Percentiles rank a stretch among this genome's conserved stretches.
Conservation (phyloP, 2,888 invertebrate genomes). For the Acanthosepion esculentum region DNA sequence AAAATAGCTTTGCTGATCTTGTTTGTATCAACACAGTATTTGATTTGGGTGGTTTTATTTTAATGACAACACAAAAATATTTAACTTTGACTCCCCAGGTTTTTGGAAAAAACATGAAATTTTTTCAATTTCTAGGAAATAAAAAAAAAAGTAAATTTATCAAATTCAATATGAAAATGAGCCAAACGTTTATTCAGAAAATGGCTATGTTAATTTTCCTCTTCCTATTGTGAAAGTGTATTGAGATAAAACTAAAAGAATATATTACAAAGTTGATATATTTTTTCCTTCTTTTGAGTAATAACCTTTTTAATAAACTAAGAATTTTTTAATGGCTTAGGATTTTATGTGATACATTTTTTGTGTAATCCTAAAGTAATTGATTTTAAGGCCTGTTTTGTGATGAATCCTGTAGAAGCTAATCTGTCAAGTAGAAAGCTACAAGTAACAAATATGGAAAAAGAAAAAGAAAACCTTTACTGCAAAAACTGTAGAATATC, state of each 20-base stretch:
- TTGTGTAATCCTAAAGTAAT: not conserved
- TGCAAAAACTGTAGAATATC: not conserved
- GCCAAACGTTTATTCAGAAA: not conserved
- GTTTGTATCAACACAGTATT: conserved; percentile 33
- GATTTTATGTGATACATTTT: not conserved
- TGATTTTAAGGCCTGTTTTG: conserved; percentile 33
- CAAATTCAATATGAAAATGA: not conserved
- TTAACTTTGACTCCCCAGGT: not conserved
- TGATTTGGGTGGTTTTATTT: conserved; percentile 4
- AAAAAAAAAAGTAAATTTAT: not conserved
- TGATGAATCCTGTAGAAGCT: not conserved
- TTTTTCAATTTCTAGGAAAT: not conserved
- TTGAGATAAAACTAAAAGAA: not conserved
- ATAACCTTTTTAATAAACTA: not conserved
- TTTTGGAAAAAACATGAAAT: not conserved
- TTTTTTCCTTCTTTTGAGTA: not conserved
- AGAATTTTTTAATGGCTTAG: not conserved
- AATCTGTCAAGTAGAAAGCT: not conserved
- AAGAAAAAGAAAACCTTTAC: not conserved
- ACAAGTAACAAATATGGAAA: not conserved
- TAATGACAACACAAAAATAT: not conserved
- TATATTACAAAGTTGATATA: not conserved
- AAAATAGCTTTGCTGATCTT: conserved; percentile 5
- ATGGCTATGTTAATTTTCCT: not conserved
- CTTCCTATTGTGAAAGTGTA: not conserved